phyloP scores from a whole-genome alignment of 2,888 invertebrate genomes.

The Malacosoma neustria region DNA sequence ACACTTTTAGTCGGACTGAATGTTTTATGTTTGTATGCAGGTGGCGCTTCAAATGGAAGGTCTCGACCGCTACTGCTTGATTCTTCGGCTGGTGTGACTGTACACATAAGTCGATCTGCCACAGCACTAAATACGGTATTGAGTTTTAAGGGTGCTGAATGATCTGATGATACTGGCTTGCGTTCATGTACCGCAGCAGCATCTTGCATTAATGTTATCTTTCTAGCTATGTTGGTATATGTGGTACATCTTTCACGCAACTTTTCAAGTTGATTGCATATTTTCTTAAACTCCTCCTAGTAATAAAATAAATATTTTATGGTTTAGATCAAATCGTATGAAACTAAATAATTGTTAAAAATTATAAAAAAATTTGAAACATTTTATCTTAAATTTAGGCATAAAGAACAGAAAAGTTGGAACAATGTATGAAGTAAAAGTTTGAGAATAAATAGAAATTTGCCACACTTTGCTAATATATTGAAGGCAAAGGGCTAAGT shows the following conservation, averaged over 20 bases:
- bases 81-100: conserved; percentile 65
- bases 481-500: not conserved
- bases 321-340: no score
- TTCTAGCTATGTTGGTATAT: conserved; percentile 82
- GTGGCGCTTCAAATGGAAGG: conserved; percentile 59
- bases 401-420: no score
- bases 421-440: not conserved
- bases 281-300: conserved; percentile 87
- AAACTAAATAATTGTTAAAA: no score
- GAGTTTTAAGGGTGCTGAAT: conserved; percentile 59
- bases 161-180: conserved; percentile 64
- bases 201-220: conserved; percentile 88
- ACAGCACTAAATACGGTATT: conserved; percentile 71
- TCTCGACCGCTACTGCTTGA: conserved; percentile 68
- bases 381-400: no score
- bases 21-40: conserved; percentile 57
- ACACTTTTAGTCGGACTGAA: conserved; percentile 66
- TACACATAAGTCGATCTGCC: conserved; percentile 68
- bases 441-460: not conserved
- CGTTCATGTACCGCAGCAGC: conserved; percentile 78
- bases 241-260: conserved; percentile 86
- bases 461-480: not conserved
- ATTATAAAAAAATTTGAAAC: no score
- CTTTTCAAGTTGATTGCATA: conserved; percentile 85
- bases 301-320: conserved; percentile 4